phyloP scores from a whole-genome alignment of 2,888 invertebrate genomes.

The Anticlea derivata region DNA sequence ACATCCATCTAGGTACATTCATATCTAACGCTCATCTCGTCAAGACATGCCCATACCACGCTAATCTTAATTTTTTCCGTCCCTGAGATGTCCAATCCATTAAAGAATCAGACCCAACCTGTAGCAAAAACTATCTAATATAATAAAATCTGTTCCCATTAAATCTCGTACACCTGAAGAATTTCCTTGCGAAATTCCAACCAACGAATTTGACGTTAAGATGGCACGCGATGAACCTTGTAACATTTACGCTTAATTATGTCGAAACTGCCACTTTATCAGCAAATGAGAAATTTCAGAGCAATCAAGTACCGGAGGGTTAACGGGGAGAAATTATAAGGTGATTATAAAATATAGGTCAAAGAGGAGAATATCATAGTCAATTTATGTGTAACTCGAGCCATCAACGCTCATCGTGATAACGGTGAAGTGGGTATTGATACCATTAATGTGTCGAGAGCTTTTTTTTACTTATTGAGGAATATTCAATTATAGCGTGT shows the following conservation, averaged over 20 bases:
- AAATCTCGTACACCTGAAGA: neutral
- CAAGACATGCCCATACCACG: too few relatives aligned
- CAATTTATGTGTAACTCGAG: slow-evolving; percentile 9
- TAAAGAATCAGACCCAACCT: too few relatives aligned
- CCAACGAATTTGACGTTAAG: slow-evolving; percentile 1
- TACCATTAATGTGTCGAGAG: slow-evolving; percentile 2
- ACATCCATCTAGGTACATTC: too few relatives aligned
- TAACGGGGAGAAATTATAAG: slow-evolving; percentile 26
- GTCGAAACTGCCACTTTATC: slow-evolving; percentile 37
- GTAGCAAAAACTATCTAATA: too few relatives aligned
- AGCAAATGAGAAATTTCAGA: slow-evolving; percentile 38
- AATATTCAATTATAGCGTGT: too few relatives aligned
- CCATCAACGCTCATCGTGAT: slow-evolving; percentile 10
- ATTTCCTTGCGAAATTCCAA: neutral
- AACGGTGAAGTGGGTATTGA: slow-evolving; percentile 1
- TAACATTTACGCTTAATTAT: slow-evolving; percentile 32
- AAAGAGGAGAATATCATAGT: slow-evolving; percentile 11
- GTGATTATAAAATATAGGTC: slow-evolving; percentile 36
- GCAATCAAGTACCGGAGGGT: slow-evolving; percentile 30
- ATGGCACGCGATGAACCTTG: slow-evolving; percentile 8
- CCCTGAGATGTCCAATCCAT: too few relatives aligned
- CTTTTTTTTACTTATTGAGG: neutral
- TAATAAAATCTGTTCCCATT: too few relatives aligned
- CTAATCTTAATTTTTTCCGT: too few relatives aligned
- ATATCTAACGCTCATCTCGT: too few relatives aligned